Conservation (phyloP, 2,113 vertebrate species). For the Pluvianellus socialis region DNA sequence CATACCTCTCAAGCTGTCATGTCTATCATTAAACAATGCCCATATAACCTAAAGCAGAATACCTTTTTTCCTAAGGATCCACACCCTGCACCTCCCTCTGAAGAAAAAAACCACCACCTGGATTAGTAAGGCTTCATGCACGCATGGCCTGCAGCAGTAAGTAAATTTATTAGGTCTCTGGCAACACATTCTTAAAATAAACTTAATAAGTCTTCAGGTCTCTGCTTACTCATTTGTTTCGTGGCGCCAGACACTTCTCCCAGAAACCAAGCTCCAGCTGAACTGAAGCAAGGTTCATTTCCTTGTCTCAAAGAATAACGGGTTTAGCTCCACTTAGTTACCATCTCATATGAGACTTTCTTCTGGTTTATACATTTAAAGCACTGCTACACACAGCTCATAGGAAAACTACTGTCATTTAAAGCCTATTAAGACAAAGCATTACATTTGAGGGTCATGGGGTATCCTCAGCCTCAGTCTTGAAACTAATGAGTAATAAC, state of each 20-base stretch:
- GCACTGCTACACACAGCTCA: neutral
- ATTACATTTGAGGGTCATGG: neutral
- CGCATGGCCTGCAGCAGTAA: slow-evolving; percentile 64
- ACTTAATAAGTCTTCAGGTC: slow-evolving; percentile 67
- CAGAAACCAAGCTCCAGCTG: neutral
- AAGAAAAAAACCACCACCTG: slow-evolving; percentile 59
- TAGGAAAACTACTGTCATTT: neutral
- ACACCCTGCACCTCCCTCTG: slow-evolving; percentile 40
- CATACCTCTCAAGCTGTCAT: neutral
- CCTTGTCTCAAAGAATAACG: neutral
- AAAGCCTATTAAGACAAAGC: neutral
- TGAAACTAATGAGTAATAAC: neutral
- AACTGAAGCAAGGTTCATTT: neutral
- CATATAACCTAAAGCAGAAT: slow-evolving; percentile 30
- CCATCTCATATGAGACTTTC: neutral
- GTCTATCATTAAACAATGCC: slow-evolving; percentile 9
- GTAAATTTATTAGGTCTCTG: slow-evolving; percentile 72
- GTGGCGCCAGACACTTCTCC: slow-evolving; percentile 75
- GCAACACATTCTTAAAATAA: slow-evolving; percentile 77
- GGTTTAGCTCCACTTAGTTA: slow-evolving; percentile 9
- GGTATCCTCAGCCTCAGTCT: neutral
- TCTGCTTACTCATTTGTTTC: slow-evolving; percentile 68
- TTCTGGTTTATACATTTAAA: neutral
- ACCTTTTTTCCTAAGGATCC: slow-evolving; percentile 11
- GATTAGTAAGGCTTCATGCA: slow-evolving; percentile 36